Percentiles rank a stretch among this genome's conserved stretches.
Conservation (phyloP, 1,140 invertebrate genomes). For the Drosophila sulfurigaster region DNA sequence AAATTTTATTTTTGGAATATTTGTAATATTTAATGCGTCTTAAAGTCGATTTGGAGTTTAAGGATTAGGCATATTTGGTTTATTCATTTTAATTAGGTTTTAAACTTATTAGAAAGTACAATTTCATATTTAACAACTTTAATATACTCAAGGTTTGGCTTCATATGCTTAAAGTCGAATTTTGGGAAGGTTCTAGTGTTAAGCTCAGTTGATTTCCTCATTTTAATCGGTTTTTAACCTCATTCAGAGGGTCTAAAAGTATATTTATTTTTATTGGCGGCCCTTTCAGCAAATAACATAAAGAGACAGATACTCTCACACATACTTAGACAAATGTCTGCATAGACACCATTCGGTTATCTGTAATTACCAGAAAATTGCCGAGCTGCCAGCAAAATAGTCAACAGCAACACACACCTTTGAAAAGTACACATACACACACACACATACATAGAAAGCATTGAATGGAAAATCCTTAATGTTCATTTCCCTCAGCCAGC, state of each 20-base stretch:
- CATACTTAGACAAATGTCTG: conserved; percentile 2
- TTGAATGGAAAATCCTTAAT: conserved; percentile 68
- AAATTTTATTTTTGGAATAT: too few relatives aligned
- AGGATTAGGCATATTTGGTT: too few relatives aligned
- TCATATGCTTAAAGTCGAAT: not conserved
- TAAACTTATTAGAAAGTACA: too few relatives aligned
- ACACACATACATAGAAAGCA: conserved; percentile 39
- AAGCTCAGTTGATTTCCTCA: not conserved
- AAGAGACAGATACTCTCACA: not conserved
- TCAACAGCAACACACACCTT: conserved; percentile 24
- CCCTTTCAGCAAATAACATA: not conserved
- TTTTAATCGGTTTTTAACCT: not conserved
- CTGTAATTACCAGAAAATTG: conserved; percentile 80
- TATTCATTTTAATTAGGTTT: too few relatives aligned
- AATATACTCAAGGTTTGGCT: too few relatives aligned
- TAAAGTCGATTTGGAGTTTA: too few relatives aligned
- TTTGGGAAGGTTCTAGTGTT: not conserved
- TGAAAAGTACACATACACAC: conserved; percentile 27
- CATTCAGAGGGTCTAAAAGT: not conserved
- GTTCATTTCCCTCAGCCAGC: conserved; percentile 65
- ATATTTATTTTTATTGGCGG: not conserved
- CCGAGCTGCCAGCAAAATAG: conserved; percentile 37
- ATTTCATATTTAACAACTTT: too few relatives aligned
- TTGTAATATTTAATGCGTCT: too few relatives aligned
- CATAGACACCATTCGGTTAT: conserved; percentile 23